Evolutionary conservation across 2,888 invertebrate genomes (phyloP).

Genomic region (Lasius fuliginosus): DNA sequence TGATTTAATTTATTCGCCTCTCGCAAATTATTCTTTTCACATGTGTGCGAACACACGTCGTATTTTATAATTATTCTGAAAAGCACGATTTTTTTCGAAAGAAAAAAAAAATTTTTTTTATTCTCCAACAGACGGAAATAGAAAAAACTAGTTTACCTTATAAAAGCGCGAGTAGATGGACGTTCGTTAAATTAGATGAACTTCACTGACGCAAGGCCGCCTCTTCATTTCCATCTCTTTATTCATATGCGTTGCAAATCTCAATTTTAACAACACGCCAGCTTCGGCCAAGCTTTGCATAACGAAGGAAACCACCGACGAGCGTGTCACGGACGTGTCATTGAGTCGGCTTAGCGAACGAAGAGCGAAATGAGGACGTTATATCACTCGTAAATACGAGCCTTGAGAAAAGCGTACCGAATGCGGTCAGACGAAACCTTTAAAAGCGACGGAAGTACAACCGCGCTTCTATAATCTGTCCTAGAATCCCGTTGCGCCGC

Average conservation of each 20-base stretch:
- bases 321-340: constrained; percentile 60
- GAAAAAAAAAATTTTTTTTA: background rate
- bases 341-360: constrained; percentile 50
- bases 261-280: constrained; percentile 6
- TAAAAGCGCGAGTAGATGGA: background rate
- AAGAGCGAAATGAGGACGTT: constrained; percentile 49
- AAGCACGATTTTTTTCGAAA: background rate
- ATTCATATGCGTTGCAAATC: constrained; percentile 24
- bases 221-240: background rate
- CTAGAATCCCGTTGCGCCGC: background rate
- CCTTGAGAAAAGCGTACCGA: constrained; percentile 19
- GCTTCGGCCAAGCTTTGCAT: constrained; percentile 20
- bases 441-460: constrained; percentile 14
- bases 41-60: background rate
- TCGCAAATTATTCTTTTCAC: background rate
- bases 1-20: background rate
- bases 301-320: constrained; percentile 53
- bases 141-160: background rate
- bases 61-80: background rate
- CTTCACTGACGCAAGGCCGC: constrained; percentile 50
- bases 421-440: constrained; percentile 17
- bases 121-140: background rate
- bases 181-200: constrained; percentile 59
- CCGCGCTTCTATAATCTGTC: background rate
- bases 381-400: constrained; percentile 23